Evolutionary conservation across 2,113 vertebrate species (phyloP), one percentile per base, ranked within the genome.

Genomic region (Daphoenositta chrysoptera): DNA sequence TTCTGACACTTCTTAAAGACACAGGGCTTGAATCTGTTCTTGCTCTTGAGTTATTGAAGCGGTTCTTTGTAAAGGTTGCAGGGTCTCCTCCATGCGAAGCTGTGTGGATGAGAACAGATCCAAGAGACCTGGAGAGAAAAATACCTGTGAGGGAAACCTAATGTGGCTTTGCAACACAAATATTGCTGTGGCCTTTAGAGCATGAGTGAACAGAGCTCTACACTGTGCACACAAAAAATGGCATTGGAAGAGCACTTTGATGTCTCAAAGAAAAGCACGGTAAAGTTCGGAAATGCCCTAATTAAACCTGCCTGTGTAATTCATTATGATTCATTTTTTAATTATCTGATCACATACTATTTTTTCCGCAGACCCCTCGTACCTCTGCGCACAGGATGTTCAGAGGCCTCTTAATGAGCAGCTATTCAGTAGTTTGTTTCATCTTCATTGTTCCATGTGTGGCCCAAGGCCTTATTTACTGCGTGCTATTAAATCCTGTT

Each of bases 361-460:
- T 96, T 96, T 97, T 96, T 95, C 94, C 69, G 6, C 80, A 79
- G 69, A 86, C 19, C 31, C 14, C 69, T 78, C 91, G 77, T 87
- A 78, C 91, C 87, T 89, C 81, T 92, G 83, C 13, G 61, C 87
- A 95, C 90, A 96, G 95, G 96, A 95, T 97, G 86, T 94, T 87
- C 90, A 50, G 90, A 87, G 83, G 61, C 12, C 92, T 57, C 80
- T 76, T 95, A 93, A 96, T 90, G 89, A 97, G 89, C 69, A 89
- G 39, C 87, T 76, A 94, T 94, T 95, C 83, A 75, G 87, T 30
- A 87, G 57, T 82, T 89, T 48, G 83, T 89, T 97, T 94, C 80
- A 95, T 96, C 94, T 91, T 94, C 93, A 95, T 97, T 97, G 95
- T 97, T 97, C 87, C 93, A 95, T 93, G 93, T 95, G 94, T 97